phyloP scores from a whole-genome alignment of 2,113 vertebrate species.

The Lampris megalopsis region DNA sequence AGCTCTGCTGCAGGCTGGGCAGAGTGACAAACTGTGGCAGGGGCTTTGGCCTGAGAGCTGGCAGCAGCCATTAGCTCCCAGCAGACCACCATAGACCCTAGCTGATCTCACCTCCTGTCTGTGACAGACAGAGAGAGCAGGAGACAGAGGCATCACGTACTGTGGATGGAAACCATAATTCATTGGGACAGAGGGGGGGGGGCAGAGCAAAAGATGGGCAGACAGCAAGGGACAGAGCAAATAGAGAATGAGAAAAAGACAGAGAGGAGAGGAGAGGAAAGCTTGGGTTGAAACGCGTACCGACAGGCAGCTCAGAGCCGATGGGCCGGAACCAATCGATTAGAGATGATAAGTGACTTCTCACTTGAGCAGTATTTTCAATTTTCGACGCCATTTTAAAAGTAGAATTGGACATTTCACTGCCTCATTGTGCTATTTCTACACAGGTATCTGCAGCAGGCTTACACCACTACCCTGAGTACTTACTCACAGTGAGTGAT shows the following conservation, averaged over 20 bases:
- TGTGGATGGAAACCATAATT: slow-evolving; percentile 2
- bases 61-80: slow-evolving; percentile 51
- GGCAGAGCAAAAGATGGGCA: slow-evolving; percentile 19
- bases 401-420: neutral
- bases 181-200: neutral
- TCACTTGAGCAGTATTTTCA: slow-evolving; percentile 22
- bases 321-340: slow-evolving; percentile 28
- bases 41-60: slow-evolving; percentile 54
- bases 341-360: slow-evolving; percentile 34
- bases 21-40: slow-evolving; percentile 46
- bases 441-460: neutral
- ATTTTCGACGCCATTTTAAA: slow-evolving; percentile 12
- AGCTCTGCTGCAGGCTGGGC: slow-evolving; percentile 55
- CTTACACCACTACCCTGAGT: neutral
- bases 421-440: slow-evolving; percentile 1
- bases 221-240: neutral
- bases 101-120: slow-evolving; percentile 31
- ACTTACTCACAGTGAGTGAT: too few species aligned
- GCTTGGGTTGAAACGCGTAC: slow-evolving; percentile 2
- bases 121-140: neutral
- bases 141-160: neutral
- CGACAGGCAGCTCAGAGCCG: slow-evolving; percentile 7
- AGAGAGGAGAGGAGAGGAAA: neutral
- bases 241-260: neutral
- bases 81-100: slow-evolving; percentile 33